phyloP scores from a whole-genome alignment of 2,888 invertebrate species.

The Ochlodes sylvanus region DNA sequence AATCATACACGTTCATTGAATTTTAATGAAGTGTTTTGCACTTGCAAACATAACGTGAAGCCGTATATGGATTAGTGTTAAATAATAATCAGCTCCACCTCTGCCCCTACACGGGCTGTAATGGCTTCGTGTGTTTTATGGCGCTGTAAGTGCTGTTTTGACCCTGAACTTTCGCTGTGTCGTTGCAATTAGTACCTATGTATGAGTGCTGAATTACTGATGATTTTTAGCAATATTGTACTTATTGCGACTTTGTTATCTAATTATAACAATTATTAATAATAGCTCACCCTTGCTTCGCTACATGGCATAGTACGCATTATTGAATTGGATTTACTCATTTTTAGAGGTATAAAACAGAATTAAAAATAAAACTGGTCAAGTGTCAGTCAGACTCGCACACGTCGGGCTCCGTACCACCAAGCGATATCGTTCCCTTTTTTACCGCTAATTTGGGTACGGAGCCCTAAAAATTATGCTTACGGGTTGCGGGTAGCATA shows the following conservation, averaged over 20 bases:
- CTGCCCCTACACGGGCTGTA: conserved; percentile 3
- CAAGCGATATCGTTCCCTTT: no score
- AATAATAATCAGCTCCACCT: conserved; percentile 15
- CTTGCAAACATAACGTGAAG: conserved; percentile 4
- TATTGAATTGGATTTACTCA: no score
- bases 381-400: no score
- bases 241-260: neutral
- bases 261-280: no score
- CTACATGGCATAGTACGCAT: no score
- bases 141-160: neutral
- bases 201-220: neutral
- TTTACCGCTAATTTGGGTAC: no score
- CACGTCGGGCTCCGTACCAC: no score
- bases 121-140: conserved; percentile 14
- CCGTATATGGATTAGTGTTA: conserved; percentile 7
- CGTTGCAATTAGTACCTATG: neutral
- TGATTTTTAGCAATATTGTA: neutral
- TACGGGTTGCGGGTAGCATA: no score
- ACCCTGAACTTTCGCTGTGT: conserved; percentile 22
- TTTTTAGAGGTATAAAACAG: no score
- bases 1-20: conserved; percentile 11
- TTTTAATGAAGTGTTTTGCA: conserved; percentile 19
- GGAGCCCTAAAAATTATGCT: no score
- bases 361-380: no score
- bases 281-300: no score